phyloP scores from a whole-genome alignment of 1,140 invertebrate species.

The Ceratina calcarata region DNA sequence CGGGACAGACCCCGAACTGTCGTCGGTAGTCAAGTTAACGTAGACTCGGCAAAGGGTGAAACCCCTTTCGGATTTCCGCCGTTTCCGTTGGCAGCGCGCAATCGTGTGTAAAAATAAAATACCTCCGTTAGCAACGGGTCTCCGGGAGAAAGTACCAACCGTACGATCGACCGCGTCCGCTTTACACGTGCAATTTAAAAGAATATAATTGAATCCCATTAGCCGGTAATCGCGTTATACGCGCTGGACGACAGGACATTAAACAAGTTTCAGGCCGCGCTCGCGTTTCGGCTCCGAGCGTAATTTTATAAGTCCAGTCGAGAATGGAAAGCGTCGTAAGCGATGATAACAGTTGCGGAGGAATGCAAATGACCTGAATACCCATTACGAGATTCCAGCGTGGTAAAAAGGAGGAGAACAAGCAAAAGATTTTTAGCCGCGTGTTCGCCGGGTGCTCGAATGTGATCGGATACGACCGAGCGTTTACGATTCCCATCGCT shows the following conservation, averaged over 20 bases:
- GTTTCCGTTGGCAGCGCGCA: neutral
- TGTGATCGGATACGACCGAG: no score
- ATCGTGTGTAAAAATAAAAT: conserved; percentile 17
- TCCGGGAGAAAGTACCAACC: neutral
- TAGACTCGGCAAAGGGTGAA: conserved; percentile 8
- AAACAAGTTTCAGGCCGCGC: neutral
- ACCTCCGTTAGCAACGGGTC: neutral
- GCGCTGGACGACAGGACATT: neutral
- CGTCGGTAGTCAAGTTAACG: neutral
- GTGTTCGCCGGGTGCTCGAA: no score
- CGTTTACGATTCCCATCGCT: no score
- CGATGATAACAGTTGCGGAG: neutral
- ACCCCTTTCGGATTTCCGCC: neutral
- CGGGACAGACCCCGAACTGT: no score
- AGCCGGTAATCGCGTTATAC: conserved; percentile 10
- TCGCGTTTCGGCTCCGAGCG: neutral
- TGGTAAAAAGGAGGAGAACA: no score
- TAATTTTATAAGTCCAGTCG: neutral
- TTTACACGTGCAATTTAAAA: conserved; percentile 6
- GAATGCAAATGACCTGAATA: conserved; percentile 3
- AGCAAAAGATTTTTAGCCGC: no score
- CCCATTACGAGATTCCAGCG: no score
- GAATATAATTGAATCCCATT: conserved; percentile 7
- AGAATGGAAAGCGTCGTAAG: neutral
- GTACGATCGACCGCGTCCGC: neutral